phyloP scores from a whole-genome alignment of 1,140 invertebrate genomes.

The Micrasema minimum region DNA sequence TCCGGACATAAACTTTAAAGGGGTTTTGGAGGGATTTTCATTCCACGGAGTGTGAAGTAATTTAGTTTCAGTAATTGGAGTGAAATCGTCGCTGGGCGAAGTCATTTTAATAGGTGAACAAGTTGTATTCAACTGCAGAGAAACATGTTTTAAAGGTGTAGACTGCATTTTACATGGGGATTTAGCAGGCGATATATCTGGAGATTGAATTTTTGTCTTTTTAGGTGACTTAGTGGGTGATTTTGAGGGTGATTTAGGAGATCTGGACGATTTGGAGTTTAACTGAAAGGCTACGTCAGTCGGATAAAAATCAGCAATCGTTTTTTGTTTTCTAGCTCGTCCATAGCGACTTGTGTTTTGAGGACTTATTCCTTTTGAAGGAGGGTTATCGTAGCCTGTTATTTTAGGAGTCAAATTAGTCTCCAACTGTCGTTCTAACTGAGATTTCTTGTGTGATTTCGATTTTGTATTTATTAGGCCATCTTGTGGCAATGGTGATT shows the following conservation, averaged over 20 bases:
- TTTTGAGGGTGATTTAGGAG: conserved; percentile 41
- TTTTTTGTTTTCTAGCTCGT: conserved; percentile 59
- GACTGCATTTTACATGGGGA: conserved; percentile 37
- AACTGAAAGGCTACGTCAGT: conserved; percentile 35
- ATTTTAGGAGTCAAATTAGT: conserved; percentile 36
- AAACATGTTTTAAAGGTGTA: conserved; percentile 15
- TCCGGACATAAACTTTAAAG: conserved; percentile 61
- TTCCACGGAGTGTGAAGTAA: conserved; percentile 40
- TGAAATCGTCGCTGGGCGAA: neutral
- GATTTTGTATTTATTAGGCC: conserved; percentile 8
- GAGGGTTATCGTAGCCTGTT: conserved; percentile 6
- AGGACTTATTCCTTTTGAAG: conserved; percentile 30
- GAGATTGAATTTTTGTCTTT: conserved; percentile 56
- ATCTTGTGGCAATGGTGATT: neutral
- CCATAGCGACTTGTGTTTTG: conserved; percentile 63
- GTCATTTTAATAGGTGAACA: neutral
- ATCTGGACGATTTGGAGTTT: conserved; percentile 23
- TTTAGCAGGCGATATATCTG: conserved; percentile 44
- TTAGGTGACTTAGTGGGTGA: conserved; percentile 51
- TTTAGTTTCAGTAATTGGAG: conserved; percentile 25
- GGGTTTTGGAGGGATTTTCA: conserved; percentile 52
- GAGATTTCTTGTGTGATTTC: conserved; percentile 25
- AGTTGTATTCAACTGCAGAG: neutral
- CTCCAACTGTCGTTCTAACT: conserved; percentile 35
- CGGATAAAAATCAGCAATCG: conserved; percentile 54